phyloP scores from a whole-genome alignment of 2,797 vertebrate species.

The Spheniscus humboldti region DNA sequence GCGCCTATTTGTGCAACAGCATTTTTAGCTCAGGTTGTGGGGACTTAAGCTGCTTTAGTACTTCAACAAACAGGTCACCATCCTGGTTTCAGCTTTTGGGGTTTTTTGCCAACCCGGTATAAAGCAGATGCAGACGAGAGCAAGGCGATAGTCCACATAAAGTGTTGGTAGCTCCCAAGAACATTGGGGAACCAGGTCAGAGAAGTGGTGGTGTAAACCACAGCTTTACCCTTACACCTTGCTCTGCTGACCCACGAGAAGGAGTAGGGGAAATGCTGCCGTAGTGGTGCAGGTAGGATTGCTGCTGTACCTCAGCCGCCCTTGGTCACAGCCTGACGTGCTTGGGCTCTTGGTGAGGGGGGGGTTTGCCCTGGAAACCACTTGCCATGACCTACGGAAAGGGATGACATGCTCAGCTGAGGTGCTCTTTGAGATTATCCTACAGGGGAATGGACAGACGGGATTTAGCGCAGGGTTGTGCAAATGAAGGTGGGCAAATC shows the following conservation, averaged over 20 bases:
- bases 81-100: not conserved
- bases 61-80: not conserved
- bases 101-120: fast-evolving
- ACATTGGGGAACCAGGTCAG: not conserved
- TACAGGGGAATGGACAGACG: fast-evolving
- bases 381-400: not conserved
- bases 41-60: not conserved
- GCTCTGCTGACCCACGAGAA: not conserved
- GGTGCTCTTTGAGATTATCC: not conserved
- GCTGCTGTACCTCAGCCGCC: not conserved
- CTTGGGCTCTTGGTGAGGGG: not conserved
- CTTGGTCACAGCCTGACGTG: fast-evolving
- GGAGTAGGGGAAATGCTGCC: not conserved
- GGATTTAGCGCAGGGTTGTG: not conserved
- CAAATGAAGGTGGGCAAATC: not conserved
- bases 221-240: not conserved
- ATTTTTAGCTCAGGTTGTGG: not conserved
- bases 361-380: not conserved
- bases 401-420: not conserved
- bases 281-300: not conserved
- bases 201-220: not conserved
- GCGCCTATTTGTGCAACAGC: not conserved
- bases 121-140: not conserved
- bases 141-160: no score
- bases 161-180: not conserved